Evolutionary conservation across 2,113 vertebrate genomes (phyloP).

Genomic region (Bubalus kerabau): DNA sequence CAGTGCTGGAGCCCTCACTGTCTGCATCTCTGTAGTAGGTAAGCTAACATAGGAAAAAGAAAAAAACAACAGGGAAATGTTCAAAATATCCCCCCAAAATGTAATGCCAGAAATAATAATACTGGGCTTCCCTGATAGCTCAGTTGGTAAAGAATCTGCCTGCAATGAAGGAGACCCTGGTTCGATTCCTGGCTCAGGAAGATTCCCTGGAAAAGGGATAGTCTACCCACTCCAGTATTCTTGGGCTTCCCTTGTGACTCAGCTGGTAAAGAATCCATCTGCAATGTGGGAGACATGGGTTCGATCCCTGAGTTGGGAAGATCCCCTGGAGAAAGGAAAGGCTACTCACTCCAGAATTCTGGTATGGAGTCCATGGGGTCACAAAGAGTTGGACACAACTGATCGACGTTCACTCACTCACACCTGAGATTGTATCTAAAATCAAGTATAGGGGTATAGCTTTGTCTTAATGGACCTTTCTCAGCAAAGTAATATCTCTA

Average conservation of each 20-base stretch:
- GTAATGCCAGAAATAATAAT: background rate
- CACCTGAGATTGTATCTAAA: background rate
- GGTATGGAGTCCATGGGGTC: background rate
- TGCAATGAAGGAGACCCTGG: background rate
- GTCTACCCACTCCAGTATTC: background rate
- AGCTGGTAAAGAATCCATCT: background rate
- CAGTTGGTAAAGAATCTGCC: background rate
- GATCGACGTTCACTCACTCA: background rate
- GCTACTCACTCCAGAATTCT: background rate
- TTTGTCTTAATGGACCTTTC: background rate
- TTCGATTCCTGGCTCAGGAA: background rate
- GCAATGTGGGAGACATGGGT: background rate
- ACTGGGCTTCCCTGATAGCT: background rate
- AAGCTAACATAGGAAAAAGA: background rate
- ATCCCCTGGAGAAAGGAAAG: background rate
- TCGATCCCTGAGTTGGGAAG: background rate
- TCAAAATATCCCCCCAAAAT: background rate
- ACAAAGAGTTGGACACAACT: fast-evolving
- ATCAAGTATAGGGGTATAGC: background rate
- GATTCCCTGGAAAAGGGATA: background rate
- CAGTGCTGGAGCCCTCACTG: background rate
- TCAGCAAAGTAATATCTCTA: background rate
- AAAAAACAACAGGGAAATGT: background rate
- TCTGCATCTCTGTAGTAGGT: background rate
- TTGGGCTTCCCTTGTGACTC: background rate